phyloP scores from a whole-genome alignment of 2,113 vertebrate genomes.

The Blennius ocellaris region DNA sequence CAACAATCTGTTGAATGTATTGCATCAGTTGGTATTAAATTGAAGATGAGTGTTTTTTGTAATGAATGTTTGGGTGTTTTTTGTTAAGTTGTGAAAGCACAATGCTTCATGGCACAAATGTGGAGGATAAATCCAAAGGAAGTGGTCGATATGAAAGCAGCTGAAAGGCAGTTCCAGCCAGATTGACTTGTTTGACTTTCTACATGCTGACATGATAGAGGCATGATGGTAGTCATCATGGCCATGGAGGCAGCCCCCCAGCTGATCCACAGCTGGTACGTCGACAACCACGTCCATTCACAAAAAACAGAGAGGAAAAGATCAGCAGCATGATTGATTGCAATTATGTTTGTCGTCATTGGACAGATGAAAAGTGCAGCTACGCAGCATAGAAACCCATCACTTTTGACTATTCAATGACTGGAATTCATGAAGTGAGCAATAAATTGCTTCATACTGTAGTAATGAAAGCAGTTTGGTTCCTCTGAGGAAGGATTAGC shows the following conservation, averaged over 20 bases:
- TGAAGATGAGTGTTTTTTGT: slow-evolving; percentile 33
- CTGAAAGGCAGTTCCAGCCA: slow-evolving; percentile 36
- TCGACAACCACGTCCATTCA: slow-evolving; percentile 41
- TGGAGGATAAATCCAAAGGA: slow-evolving; percentile 45
- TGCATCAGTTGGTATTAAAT: slow-evolving; percentile 15
- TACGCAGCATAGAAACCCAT: slow-evolving; percentile 43
- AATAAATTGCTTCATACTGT: slow-evolving; percentile 57
- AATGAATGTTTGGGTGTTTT: slow-evolving; percentile 20
- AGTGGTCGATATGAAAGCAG: slow-evolving; percentile 49
- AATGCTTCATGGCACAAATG: slow-evolving; percentile 36
- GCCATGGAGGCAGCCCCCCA: slow-evolving; percentile 57
- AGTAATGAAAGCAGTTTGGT: slow-evolving; percentile 67
- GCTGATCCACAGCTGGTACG: slow-evolving; percentile 60
- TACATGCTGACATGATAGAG: slow-evolving; percentile 34
- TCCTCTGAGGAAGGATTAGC: slow-evolving; percentile 71
- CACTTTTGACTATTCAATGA: slow-evolving; percentile 61
- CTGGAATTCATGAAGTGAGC: slow-evolving; percentile 51
- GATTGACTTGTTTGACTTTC: slow-evolving; percentile 19
- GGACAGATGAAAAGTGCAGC: slow-evolving; percentile 55
- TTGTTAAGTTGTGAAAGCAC: slow-evolving; percentile 10
- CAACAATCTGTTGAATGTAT: slow-evolving; percentile 38
- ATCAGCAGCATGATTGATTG: slow-evolving; percentile 39
- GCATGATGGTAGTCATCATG: slow-evolving; percentile 44
- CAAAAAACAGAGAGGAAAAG: neutral
- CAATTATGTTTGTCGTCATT: slow-evolving; percentile 59